Evolutionary conservation across 2,797 vertebrate genomes (phyloP), one percentile per base, ranked within the genome.

Genomic region (Perodicticus potto): DNA sequence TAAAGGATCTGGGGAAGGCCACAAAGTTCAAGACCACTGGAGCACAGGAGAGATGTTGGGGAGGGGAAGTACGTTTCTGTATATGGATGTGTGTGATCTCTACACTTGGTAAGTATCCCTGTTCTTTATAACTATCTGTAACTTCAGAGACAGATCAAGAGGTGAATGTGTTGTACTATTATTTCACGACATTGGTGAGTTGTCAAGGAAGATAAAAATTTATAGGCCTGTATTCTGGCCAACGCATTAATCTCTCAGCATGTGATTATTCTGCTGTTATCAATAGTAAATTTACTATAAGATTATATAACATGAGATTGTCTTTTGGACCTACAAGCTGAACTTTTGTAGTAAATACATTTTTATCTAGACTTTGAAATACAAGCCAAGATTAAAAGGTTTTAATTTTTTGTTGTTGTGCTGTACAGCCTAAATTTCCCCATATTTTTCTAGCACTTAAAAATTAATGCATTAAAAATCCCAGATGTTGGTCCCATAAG

Each of bases 171-270:
- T 61, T 57, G 3, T 53, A 69, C 45, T 85, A 91, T 82, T 85
- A 94, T 96, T 93, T 80, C 82, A 12, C 12, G 63, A 76, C 69
- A 88, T 61, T 37, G 72, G 72, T 89, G 76, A 93, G 49, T 90
- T 94, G 55, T 90, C 72, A 92, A 94, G 86, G 59, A 89, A 95
- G 40, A 93, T 91, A 87, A 94, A 94, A 93, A 94, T 86, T 22
- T 93, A 37, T 89, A 95, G 70, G 27, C 32, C 73, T 91, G 29
- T 27, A 73, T 91, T 93, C 78, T 59, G 82, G 45, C 91, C 34
- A 80, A 73, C 7, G 74, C 85, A 93, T 96, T 94, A 59, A 86
- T 96, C 76, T 94, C 70, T 40, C 40, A 65, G 20, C 72, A 73
- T 65, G 91, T 14, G 53, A 43, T 93, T 86, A 84, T 91, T 91